phyloP scores from a whole-genome alignment of 2,888 invertebrate genomes.

The Chrysolina oricalcia region DNA sequence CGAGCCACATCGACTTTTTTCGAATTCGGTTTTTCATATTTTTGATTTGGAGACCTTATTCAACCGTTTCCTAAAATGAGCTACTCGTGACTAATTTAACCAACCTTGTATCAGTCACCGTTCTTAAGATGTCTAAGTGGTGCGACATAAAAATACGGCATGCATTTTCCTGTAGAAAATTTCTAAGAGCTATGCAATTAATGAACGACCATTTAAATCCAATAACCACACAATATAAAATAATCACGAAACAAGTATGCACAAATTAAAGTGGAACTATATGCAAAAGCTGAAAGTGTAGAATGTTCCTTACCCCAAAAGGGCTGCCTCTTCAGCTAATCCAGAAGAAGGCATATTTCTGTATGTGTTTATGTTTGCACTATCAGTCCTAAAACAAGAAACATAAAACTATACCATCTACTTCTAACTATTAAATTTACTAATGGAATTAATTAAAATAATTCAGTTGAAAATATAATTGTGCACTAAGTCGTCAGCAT shows the following conservation, averaged over 20 bases:
- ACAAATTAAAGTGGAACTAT: constrained; percentile 16
- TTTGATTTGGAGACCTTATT: too few relatives aligned
- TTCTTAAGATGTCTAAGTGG: too few relatives aligned
- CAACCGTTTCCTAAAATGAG: too few relatives aligned
- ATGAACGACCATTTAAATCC: too few relatives aligned
- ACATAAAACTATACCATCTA: constrained; percentile 43
- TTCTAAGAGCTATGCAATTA: too few relatives aligned
- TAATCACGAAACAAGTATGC: constrained; percentile 5
- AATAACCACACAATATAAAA: neutral
- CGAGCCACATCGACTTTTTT: too few relatives aligned
- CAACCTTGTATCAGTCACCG: too few relatives aligned
- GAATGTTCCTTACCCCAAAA: constrained; percentile 84
- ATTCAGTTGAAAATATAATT: too few relatives aligned
- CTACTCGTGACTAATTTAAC: too few relatives aligned
- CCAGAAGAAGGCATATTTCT: constrained; percentile 81
- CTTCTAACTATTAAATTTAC: neutral
- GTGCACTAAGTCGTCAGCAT: neutral
- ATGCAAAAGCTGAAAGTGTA: constrained; percentile 49
- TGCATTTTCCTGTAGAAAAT: too few relatives aligned
- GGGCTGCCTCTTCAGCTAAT: constrained; percentile 89
- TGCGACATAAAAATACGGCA: too few relatives aligned
- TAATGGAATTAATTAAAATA: neutral
- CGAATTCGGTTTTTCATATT: too few relatives aligned
- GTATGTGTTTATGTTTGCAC: constrained; percentile 68
- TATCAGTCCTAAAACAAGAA: constrained; percentile 69